These are phyloP conservation scores for Pangasius krempfi DNA, from an alignment of 2,797 vertebrate species.

Conservation along the genomic window DNA sequence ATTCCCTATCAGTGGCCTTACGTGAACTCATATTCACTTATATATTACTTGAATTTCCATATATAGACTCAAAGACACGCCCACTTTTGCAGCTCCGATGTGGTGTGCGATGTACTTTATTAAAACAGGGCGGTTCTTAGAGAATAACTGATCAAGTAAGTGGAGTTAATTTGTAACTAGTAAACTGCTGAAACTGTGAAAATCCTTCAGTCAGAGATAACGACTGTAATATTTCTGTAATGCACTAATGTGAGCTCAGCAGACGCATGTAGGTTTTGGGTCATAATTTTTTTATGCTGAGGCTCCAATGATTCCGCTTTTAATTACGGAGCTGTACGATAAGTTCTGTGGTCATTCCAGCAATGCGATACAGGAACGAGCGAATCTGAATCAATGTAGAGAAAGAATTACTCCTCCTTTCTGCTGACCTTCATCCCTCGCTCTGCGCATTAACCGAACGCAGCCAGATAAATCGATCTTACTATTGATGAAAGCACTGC, in stretches of 20 bases:
- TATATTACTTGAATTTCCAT: neutral
- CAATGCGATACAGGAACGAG: constrained; percentile 38
- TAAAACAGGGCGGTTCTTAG: neutral
- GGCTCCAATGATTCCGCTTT: constrained; percentile 31
- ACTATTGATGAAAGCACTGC: constrained; percentile 12
- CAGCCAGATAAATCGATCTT: constrained; percentile 61
- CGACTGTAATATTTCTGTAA: neutral
- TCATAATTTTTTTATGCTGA: constrained; percentile 9
- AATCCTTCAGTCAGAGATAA: neutral
- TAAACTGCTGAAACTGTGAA: neutral
- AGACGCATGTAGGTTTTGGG: neutral
- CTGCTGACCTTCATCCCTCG: constrained; percentile 74
- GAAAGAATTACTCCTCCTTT: constrained; percentile 65
- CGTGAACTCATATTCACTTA: neutral
- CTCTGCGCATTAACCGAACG: constrained; percentile 75
- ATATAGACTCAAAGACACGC: neutral
- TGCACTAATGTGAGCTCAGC: neutral
- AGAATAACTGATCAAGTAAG: neutral
- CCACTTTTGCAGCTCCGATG: neutral
- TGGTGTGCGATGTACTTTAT: neutral
- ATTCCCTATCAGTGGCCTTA: neutral
- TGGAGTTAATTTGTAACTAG: neutral
- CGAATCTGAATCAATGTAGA: constrained; percentile 63
- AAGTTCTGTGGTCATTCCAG: constrained; percentile 48
- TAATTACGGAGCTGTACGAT: constrained; percentile 53